Evolutionary conservation across 1,140 invertebrate species (phyloP), one percentile per base, ranked within the genome.

Genomic region (Zaprionus lachaisei): DNA sequence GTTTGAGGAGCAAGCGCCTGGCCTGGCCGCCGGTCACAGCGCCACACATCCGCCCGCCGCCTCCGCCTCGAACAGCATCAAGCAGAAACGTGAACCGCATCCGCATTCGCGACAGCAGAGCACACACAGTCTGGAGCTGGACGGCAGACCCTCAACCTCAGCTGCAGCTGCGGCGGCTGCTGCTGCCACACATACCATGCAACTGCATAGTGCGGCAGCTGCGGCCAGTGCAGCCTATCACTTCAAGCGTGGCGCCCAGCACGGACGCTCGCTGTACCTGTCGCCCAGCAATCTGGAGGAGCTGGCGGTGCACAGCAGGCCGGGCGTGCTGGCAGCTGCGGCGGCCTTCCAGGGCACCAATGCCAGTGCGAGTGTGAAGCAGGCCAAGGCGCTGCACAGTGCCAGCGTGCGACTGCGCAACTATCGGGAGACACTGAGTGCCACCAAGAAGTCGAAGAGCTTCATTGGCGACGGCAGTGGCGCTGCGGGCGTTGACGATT

Each of bases 391-490:
- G 54, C 54, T 92, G 65, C 92, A 93, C 64, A 93, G 92, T 63
- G 90, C 92, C 57, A 93, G 92, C 57, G 79, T 93, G 20, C 79
- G 91, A 5, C 64, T 93, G 71, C 81, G 90, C 51, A 92, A 87
- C 58, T 93, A 93, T 62, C 80, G 92, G 6, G 92, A 93, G 67
- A 83, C 81, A 1, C 65, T 93, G 61, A 92, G 84, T 26, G 92
- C 92, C 14, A 84, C 89, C 41, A 93, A 93, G 68, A 93, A 93
- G 68, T 93, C 92, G n/a, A 93, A 93, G 72, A 93, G 92, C 72
- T 93, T 93, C 69, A 93, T 93, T 17, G 80, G 79, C 11, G 91
- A 93, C 58, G 73, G 64, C 28, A 58, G 79, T 64, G 69, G 73
- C 12, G 69, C 61, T 41, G 77, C 60, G n/a, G 57, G 69, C 71